Percentiles rank a stretch among this genome's conserved stretches.
These are phyloP conservation scores for Euthynnus affinis DNA, from an alignment of 2,797 vertebrate genomes.

Conservation along the genomic window DNA sequence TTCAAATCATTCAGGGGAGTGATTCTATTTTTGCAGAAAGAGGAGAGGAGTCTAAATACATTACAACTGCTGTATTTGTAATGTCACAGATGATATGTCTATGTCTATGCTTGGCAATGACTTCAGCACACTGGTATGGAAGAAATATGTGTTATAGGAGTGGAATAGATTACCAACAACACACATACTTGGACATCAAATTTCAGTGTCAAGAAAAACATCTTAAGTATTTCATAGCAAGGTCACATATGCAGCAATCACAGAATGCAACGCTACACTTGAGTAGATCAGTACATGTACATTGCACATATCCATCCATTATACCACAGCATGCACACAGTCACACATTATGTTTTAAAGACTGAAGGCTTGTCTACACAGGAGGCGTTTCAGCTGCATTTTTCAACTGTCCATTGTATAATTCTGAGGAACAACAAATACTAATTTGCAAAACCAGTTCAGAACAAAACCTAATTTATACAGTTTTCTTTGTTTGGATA, in stretches of 20 bases:
- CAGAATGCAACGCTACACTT: not conserved
- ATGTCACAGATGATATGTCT: not conserved
- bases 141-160: not conserved
- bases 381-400: no score
- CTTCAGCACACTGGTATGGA: not conserved
- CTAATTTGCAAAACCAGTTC: not conserved
- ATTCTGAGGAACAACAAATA: not conserved
- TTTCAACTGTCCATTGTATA: no score
- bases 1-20: not conserved
- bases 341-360: not conserved
- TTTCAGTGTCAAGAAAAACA: not conserved
- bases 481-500: not conserved
- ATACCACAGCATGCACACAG: not conserved
- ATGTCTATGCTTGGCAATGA: not conserved
- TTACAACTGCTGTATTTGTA: not conserved
- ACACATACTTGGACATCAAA: not conserved
- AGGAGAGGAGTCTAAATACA: not conserved
- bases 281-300: conserved; percentile 1
- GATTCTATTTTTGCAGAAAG: not conserved
- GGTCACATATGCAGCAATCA: not conserved
- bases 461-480: not conserved
- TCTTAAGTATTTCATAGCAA: not conserved
- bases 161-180: not conserved
- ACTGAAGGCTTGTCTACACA: not conserved
- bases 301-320: not conserved